Evolutionary conservation across 1,140 invertebrate genomes (phyloP), one percentile per base, ranked within the genome.

Genomic region (Aphelinus certus): DNA sequence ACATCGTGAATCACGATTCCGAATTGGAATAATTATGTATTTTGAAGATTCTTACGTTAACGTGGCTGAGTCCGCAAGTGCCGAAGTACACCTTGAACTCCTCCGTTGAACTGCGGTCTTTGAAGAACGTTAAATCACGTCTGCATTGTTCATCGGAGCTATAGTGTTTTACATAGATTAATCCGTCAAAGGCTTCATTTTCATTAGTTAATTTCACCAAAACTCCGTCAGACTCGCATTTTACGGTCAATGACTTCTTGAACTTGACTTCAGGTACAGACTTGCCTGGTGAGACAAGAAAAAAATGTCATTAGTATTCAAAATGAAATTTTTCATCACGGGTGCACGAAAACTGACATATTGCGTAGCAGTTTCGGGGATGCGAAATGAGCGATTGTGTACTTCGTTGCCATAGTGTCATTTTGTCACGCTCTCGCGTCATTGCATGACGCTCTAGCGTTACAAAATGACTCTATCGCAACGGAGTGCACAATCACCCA

Each of bases 101-200:
- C 82, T 97, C 93, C 1, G 91, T 92, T 42, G 73, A 58, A 1
- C 46, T 58, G 6, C 69, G 45, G 10, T 69, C 71, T 53, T 76
- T 69, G 1, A 58, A 3, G n/a, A 76, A 69, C 9, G 60, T 73
- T 10, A 76, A 49, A 42, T 76, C 91, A 61, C 93, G 89, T 78
- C 96, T 90, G 85, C 96, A 98, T 62, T 95, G 90, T 83, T 96
- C 94, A 80, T 97, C 95, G 84, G 97, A 97, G 82, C 95, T 97
- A 83, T 97, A 95, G 7, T 96, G 95, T 88, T 97, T 97, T 0
- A 98, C 96, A 80, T 98, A 98, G 0, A 98, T 87, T 1, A 98
- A 93, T 3, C 96, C 96, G 79, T 97, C 95, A 83, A 97, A 97
- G 61, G 93, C 94, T 79, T 93, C 88, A 83, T 93, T 89, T 74